Conservation (phyloP, 1,140 invertebrate genomes). For the Brachionus plicatilis region DNA sequence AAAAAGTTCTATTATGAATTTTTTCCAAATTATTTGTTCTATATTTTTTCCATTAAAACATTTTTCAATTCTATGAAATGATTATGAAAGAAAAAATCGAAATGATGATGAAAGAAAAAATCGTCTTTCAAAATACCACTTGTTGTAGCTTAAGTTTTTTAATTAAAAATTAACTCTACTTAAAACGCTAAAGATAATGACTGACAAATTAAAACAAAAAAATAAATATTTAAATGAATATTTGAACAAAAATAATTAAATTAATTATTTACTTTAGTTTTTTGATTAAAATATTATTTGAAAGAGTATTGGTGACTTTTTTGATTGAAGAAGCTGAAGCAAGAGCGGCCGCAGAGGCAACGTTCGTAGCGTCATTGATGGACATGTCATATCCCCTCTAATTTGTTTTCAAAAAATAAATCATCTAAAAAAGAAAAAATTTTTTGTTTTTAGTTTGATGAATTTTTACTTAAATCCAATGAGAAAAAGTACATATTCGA, state of each 20-base stretch:
- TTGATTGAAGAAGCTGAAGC: conserved; percentile 4
- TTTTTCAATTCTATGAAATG: too few relatives aligned
- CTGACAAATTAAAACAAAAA: background rate
- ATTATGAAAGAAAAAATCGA: too few relatives aligned
- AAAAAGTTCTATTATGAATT: too few relatives aligned
- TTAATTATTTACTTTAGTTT: background rate
- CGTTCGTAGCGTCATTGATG: conserved; percentile 36
- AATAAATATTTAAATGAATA: background rate
- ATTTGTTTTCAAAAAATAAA: background rate
- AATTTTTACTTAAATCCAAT: background rate
- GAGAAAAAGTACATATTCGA: background rate
- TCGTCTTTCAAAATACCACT: too few relatives aligned
- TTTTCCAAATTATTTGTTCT: too few relatives aligned
- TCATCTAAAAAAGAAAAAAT: background rate
- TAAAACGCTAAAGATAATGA: background rate
- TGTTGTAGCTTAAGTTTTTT: too few relatives aligned
- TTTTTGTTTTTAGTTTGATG: background rate
- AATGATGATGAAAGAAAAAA: too few relatives aligned
- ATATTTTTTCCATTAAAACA: too few relatives aligned
- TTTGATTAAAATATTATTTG: conserved; percentile 19
- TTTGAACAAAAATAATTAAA: background rate
- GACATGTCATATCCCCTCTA: conserved; percentile 10
- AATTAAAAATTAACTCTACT: too few relatives aligned
- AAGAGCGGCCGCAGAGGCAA: conserved; percentile 33
- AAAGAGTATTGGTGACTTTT: conserved; percentile 15